Conservation (phyloP, 1,140 invertebrate genomes). For the Thaumetopoea pityocampa region DNA sequence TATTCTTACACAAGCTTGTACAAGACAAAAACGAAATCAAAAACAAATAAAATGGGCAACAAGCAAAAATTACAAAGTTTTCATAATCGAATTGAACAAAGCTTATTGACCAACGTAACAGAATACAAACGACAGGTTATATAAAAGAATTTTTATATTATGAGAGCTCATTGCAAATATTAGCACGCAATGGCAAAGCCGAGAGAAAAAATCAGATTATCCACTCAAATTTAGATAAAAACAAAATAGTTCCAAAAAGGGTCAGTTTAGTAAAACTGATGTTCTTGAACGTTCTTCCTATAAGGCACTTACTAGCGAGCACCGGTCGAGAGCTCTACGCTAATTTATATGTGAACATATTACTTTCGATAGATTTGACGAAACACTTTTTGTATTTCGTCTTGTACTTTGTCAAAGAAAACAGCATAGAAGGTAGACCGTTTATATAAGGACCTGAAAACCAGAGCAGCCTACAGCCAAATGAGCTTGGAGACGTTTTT, state of each 20-base stretch:
- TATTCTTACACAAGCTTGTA: slow-evolving; percentile 42
- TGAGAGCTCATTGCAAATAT: slow-evolving; percentile 1
- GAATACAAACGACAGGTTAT: slow-evolving; percentile 6
- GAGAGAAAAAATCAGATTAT: slow-evolving; percentile 8
- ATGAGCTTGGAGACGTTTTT: no score
- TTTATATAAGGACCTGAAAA: no score
- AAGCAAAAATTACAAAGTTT: slow-evolving; percentile 32
- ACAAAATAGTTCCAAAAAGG: no score
- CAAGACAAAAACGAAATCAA: slow-evolving; percentile 38
- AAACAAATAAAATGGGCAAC: slow-evolving; percentile 46
- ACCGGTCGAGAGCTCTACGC: no score
- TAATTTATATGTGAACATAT: background rate
- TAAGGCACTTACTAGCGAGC: no score
- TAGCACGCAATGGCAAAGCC: slow-evolving; percentile 10
- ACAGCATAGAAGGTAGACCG: no score
- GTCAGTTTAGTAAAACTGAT: slow-evolving; percentile 13
- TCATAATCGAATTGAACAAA: slow-evolving; percentile 15
- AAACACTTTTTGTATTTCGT: background rate
- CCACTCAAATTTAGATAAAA: slow-evolving; percentile 16
- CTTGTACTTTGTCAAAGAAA: no score
- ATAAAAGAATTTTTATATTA: slow-evolving; percentile 18
- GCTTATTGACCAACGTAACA: slow-evolving; percentile 13
- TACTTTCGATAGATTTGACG: background rate
- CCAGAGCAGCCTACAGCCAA: no score
- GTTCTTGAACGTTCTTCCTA: slow-evolving; percentile 22